Percentiles rank a stretch among this genome's conserved stretches.
These are phyloP conservation scores for Cryptocheilus praepositus DNA, from an alignment of 2,888 invertebrate species.

Conservation along the genomic window DNA sequence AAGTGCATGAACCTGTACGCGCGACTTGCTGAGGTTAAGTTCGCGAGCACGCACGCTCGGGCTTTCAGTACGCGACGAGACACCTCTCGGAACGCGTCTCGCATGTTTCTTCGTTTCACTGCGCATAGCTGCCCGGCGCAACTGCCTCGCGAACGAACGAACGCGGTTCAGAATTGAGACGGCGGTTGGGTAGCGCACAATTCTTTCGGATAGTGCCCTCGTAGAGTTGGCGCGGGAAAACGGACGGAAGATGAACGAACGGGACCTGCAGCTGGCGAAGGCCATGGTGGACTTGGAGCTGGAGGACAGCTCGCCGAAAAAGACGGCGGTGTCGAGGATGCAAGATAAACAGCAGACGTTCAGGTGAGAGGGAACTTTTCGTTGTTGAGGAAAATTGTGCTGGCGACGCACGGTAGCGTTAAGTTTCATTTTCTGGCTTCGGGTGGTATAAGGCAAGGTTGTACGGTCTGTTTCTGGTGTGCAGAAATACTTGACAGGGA, in stretches of 20 bases:
- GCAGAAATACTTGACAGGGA: too few species aligned
- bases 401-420: too few species aligned
- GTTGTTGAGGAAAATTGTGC: neutral
- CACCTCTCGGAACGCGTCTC: slow-evolving; percentile 54
- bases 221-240: too few species aligned
- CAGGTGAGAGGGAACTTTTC: slow-evolving; percentile 50
- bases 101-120: neutral
- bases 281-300: slow-evolving; percentile 79
- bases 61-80: slow-evolving; percentile 57
- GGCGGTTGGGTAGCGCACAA: too few species aligned
- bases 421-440: too few species aligned
- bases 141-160: too few species aligned
- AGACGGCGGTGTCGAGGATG: slow-evolving; percentile 79
- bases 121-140: too few species aligned
- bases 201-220: too few species aligned
- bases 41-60: neutral
- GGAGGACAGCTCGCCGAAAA: slow-evolving; percentile 76
- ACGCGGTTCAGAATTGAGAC: too few species aligned
- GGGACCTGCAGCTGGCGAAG: slow-evolving; percentile 83
- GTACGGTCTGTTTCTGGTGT: too few species aligned
- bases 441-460: too few species aligned
- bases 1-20: too few species aligned
- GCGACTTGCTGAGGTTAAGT: slow-evolving; percentile 12
- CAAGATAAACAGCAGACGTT: slow-evolving; percentile 80
- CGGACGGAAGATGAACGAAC: slow-evolving; percentile 80